These are phyloP conservation scores for Dioctria linearis DNA, from an alignment of 2,888 invertebrate genomes.

Conservation along the genomic window DNA sequence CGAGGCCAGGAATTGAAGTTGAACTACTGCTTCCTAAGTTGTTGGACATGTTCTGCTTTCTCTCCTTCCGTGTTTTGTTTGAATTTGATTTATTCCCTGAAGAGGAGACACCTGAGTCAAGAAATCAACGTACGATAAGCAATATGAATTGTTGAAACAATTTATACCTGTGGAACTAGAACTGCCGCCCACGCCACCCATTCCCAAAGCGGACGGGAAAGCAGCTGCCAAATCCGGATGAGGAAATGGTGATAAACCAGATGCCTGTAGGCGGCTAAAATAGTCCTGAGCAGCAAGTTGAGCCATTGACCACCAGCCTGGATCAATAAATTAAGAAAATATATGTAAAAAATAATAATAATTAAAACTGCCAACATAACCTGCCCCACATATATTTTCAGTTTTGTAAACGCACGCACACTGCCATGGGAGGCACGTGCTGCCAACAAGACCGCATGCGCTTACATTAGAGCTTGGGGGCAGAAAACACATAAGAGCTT, in stretches of 20 bases:
- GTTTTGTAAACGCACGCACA: background rate
- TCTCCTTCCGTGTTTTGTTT: constrained; percentile 68
- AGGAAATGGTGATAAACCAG: constrained; percentile 82
- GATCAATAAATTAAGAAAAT: constrained; percentile 58
- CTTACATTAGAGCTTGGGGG: background rate
- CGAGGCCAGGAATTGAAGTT: constrained; percentile 67
- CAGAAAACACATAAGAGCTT: background rate
- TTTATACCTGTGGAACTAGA: constrained; percentile 66
- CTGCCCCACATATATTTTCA: constrained; percentile 51
- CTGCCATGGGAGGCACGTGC: constrained; percentile 42
- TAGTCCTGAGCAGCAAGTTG: constrained; percentile 91
- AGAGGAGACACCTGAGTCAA: constrained; percentile 60
- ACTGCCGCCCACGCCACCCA: constrained; percentile 63
- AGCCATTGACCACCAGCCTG: constrained; percentile 95
- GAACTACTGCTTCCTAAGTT: constrained; percentile 65
- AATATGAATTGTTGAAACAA: constrained; percentile 60
- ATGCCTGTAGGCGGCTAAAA: constrained; percentile 85
- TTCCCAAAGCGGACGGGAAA: constrained; percentile 70
- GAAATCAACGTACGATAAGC: constrained; percentile 5
- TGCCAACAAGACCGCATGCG: constrained; percentile 34
- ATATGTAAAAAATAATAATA: constrained; percentile 40
- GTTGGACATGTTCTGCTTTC: constrained; percentile 68
- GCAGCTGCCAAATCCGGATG: constrained; percentile 77
- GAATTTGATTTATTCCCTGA: constrained; percentile 67
- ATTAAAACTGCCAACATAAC: constrained; percentile 51